Conservation (phyloP, 30 jellyfish, hydroid and myxozoan genomes). For the Chrysaora quinquecirrha region DNA sequence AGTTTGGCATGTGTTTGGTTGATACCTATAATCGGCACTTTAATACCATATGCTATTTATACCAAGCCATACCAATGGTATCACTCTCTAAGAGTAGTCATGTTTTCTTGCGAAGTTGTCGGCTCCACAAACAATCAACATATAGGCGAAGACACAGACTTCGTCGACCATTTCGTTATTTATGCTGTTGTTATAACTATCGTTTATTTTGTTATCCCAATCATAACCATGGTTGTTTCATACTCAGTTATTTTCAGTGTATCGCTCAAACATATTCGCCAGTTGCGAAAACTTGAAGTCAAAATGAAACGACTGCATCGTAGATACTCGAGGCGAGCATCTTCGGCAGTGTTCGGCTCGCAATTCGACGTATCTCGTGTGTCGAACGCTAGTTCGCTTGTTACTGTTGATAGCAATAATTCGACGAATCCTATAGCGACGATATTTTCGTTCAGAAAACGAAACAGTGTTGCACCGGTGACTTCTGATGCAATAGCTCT, state of each 20-base stretch:
- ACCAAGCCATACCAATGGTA: constrained; percentile 14
- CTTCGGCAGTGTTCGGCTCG: neutral
- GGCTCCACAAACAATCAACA: neutral
- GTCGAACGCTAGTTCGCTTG: neutral
- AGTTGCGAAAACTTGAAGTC: constrained; percentile 40
- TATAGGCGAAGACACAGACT: neutral
- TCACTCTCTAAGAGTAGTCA: constrained; percentile 45
- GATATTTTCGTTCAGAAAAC: neutral
- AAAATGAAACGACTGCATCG: constrained; percentile 43
- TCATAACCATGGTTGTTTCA: constrained; percentile 35
- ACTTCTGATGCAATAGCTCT: neutral
- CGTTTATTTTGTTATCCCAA: constrained; percentile 35
- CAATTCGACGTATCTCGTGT: neutral
- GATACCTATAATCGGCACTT: constrained; percentile 42
- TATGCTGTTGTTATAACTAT: constrained; percentile 31
- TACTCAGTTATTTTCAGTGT: constrained; percentile 59
- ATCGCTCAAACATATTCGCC: constrained; percentile 59
- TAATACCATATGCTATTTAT: constrained; percentile 20
- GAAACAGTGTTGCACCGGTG: neutral
- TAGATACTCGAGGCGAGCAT: constrained; percentile 2
- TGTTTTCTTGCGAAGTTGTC: constrained; percentile 50
- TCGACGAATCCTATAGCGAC: neutral
- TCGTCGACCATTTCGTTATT: neutral
- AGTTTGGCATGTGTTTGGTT: constrained; percentile 37
- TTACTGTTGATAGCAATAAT: neutral